Percentiles rank a stretch among this genome's conserved stretches.
Conservation (phyloP, 2,888 invertebrate genomes). For the Pyrocoelia pectoralis region DNA sequence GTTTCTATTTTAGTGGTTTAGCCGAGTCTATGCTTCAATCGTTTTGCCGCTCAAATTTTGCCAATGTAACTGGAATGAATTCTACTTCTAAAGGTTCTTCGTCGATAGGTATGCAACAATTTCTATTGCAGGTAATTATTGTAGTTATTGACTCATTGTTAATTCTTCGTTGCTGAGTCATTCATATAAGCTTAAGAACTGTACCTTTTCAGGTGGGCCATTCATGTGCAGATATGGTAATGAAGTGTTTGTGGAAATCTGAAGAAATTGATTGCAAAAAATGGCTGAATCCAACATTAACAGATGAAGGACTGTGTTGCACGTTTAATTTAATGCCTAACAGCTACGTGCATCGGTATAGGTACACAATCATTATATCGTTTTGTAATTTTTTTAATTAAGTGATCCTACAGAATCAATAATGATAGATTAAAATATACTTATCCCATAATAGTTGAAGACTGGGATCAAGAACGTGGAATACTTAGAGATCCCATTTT, state of each 20-base stretch:
- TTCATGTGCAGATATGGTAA: conserved; percentile 69
- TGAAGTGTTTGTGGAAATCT: conserved; percentile 74
- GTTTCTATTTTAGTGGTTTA: no score
- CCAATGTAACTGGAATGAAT: no score
- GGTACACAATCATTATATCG: conserved; percentile 9
- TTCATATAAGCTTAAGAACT: neutral
- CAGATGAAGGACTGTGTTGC: conserved; percentile 87
- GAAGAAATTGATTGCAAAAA: conserved; percentile 68
- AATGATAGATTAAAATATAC: conserved; percentile 8
- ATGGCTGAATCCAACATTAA: conserved; percentile 78
- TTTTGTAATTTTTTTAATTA: no score
- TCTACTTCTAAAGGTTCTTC: no score
- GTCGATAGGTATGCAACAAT: no score
- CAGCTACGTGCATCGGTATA: conserved; percentile 6
- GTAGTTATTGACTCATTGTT: neutral
- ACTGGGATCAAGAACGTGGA: conserved; percentile 81
- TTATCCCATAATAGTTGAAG: conserved; percentile 49
- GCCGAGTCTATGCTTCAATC: neutral
- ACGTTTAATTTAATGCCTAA: conserved; percentile 80
- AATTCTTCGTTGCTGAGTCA: no score
- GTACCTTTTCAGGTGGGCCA: conserved; percentile 5
- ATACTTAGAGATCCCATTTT: conserved; percentile 51
- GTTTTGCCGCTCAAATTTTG: no score
- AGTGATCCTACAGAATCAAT: neutral
- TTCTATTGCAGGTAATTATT: neutral